Percentiles rank a stretch among this genome's conserved stretches.
These are phyloP conservation scores for Stramonita haemastoma DNA, from an alignment of 2,888 invertebrate genomes.

Conservation along the genomic window DNA sequence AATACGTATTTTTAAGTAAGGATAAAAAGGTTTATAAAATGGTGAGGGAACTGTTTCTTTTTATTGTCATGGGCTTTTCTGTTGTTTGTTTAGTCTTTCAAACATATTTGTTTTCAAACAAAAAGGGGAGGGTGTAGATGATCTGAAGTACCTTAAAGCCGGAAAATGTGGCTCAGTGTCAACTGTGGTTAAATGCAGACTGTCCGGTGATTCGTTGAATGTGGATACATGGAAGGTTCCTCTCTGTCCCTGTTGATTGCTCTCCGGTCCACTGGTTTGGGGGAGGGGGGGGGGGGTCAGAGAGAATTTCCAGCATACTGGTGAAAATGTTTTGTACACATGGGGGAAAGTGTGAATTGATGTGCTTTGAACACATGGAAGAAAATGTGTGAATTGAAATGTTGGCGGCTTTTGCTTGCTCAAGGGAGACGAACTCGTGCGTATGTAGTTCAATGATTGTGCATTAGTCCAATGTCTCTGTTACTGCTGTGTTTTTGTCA, in stretches of 20 bases:
- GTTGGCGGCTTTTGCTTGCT: conserved; percentile 2
- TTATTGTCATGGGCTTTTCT: too few relatives aligned
- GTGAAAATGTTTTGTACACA: not conserved
- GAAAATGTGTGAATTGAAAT: not conserved
- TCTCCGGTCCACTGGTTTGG: not conserved
- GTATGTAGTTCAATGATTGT: not conserved
- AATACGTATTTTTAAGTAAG: too few relatives aligned
- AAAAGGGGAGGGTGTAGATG: too few relatives aligned
- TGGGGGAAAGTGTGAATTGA: not conserved
- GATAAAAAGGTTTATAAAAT: too few relatives aligned
- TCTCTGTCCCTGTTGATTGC: not conserved
- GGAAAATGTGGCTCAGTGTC: too few relatives aligned
- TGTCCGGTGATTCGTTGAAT: conserved; percentile 18
- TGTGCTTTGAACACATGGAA: not conserved
- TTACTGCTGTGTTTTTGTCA: conserved; percentile 29
- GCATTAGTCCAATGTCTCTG: not conserved
- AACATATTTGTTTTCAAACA: too few relatives aligned
- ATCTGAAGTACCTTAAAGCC: too few relatives aligned
- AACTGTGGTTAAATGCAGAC: not conserved
- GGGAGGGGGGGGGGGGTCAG: not conserved
- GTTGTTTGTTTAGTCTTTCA: too few relatives aligned
- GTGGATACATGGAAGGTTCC: not conserved
- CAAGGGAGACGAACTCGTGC: not conserved
- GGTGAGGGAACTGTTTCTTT: too few relatives aligned
- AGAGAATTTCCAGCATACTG: not conserved